Base-by-base conservation (phyloP, 1,140 invertebrate genomes). In the Hesperophylax magnus region DNA sequence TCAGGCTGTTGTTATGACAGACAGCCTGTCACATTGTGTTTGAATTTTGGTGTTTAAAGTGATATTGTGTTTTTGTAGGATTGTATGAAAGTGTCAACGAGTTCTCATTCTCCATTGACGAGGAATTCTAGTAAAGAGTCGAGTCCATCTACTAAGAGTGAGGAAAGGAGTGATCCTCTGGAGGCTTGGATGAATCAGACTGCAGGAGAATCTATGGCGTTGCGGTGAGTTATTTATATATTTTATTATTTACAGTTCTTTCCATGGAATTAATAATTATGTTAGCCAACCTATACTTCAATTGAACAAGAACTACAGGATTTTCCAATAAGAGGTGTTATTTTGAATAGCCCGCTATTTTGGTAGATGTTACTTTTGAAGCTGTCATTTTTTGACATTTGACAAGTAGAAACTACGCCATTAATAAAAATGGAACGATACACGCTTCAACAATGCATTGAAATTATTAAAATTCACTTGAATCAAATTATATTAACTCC, bases 191-290 rank as follows among this genome's bases (percentile, higher is more conserved):
- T 80, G n/a, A 81, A 82, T 58, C 83, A 81, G n/a, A 82, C 87
- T 0, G 89, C 89, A 22, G 89, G 89, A n/a, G 89, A 90, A 84
- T 88, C 89, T 24, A 90, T 90, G 89, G 89, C 89, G 22, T 88
- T 85, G 22, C 87, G 89, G 89, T 90, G 86, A 69, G 56, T 27
- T 53, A 22, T 67, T 67, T 72, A 54, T 7, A n/a, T 71, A 1
- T 0, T 72, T 53, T 53, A 3, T 54, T 18, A 47, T 39, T 39
- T 3, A 5, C 7, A 8, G 34, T 39, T 39, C 8, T 39, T 39
- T 39, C 34, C 8, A 39, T 8, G 9, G 7, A 39, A 39, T 39
- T 39, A 6, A 31, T 31, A 39, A 39, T 39, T 39, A 8, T 39
- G 5, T 39, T 39, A 39, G 34, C 34, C 8, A 39, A 39, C 34